These are phyloP conservation scores for Eulithis prunata DNA, from an alignment of 2,888 invertebrate genomes.

Conservation along the genomic window DNA sequence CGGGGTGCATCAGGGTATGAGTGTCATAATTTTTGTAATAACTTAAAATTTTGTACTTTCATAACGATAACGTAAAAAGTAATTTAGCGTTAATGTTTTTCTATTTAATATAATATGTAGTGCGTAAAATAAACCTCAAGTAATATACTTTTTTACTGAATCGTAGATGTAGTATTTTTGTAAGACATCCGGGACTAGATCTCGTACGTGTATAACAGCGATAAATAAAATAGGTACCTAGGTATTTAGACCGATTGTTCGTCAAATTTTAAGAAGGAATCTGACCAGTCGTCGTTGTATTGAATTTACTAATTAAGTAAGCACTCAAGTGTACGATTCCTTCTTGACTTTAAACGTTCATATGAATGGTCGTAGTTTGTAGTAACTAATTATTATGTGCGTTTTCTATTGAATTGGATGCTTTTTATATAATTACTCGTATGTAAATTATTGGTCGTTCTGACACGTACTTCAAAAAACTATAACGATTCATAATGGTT, in stretches of 20 bases:
- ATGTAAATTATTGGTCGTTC: conserved; percentile 34
- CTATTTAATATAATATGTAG: conserved; percentile 76
- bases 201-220: conserved; percentile 83
- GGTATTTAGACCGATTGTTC: conserved; percentile 58
- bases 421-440: conserved; percentile 56
- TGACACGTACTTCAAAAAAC: conserved; percentile 28
- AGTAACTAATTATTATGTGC: conserved; percentile 65
- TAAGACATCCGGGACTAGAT: conserved; percentile 67
- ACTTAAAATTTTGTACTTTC: conserved; percentile 79
- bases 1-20: conserved; percentile 85
- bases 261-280: conserved; percentile 63
- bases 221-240: conserved; percentile 70
- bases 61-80: conserved; percentile 67
- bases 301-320: conserved; percentile 44
- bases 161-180: conserved; percentile 81
- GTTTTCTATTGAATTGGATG: conserved; percentile 69
- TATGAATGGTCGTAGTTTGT: conserved; percentile 60
- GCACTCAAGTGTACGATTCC: conserved; percentile 51
- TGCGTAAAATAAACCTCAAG: conserved; percentile 73
- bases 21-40: conserved; percentile 80
- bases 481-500: conserved; percentile 17
- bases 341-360: conserved; percentile 60
- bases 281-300: conserved; percentile 45
- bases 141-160: conserved; percentile 81
- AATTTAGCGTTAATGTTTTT: conserved; percentile 78